Conservation (phyloP, 2,113 vertebrate species). For the Panurus biarmicus region DNA sequence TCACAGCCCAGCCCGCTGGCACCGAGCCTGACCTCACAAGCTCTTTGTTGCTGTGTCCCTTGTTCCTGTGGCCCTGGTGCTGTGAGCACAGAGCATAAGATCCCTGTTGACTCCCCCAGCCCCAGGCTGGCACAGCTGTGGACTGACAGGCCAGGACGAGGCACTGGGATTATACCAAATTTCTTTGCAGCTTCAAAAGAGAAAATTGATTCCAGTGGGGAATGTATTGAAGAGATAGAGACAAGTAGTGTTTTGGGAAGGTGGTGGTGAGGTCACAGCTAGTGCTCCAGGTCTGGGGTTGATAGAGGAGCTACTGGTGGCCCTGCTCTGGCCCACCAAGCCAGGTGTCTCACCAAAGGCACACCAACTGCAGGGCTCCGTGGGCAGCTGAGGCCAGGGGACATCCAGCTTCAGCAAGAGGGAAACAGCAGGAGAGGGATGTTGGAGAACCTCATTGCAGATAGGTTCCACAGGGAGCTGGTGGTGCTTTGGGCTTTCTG, state of each 20-base stretch:
- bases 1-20: neutral
- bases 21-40: neutral
- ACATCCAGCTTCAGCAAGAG: neutral
- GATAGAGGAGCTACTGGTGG: neutral
- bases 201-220: neutral
- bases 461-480: neutral
- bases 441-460: neutral
- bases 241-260: neutral
- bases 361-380: rapidly evolving
- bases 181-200: neutral
- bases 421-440: neutral
- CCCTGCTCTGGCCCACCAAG: neutral
- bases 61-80: neutral
- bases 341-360: neutral
- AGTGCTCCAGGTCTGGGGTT: neutral
- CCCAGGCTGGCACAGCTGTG: neutral
- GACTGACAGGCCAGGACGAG: neutral
- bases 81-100: neutral
- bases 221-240: neutral
- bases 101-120: neutral
- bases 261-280: neutral
- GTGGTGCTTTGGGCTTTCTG: neutral
- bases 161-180: neutral
- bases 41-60: neutral
- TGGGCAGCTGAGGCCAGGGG: neutral